A percentile compares a stretch with the other conserved stretches of the same genome.
phyloP scores from a whole-genome alignment of 2,797 vertebrate genomes.

The Rhinoraja longicauda region DNA sequence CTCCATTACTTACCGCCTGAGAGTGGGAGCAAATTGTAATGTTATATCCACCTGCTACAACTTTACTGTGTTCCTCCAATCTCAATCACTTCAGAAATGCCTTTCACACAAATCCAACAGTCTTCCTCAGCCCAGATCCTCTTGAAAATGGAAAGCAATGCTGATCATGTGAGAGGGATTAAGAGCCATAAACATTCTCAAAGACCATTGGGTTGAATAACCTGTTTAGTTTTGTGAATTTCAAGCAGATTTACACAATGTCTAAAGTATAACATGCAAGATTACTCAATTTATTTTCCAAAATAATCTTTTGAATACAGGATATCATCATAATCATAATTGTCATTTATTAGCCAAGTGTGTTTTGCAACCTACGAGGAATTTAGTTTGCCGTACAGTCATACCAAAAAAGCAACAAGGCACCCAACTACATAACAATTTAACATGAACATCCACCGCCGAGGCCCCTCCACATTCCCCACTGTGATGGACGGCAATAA shows the following conservation, averaged over 20 bases:
- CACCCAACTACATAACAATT: too few relatives aligned
- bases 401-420: too few relatives aligned
- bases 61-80: neutral
- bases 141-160: neutral
- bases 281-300: neutral
- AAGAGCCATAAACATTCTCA: neutral
- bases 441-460: too few relatives aligned
- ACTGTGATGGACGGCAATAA: too few relatives aligned
- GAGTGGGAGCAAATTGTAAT: too few relatives aligned
- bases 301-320: neutral
- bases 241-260: neutral
- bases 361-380: too few relatives aligned
- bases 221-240: neutral
- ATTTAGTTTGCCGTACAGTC: too few relatives aligned
- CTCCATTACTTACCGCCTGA: neutral
- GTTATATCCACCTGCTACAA: neutral
- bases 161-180: neutral
- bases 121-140: neutral
- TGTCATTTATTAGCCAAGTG: too few relatives aligned
- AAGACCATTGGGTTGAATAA: neutral
- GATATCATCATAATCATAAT: too few relatives aligned
- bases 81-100: neutral
- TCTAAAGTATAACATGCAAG: neutral
- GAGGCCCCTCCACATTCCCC: too few relatives aligned
- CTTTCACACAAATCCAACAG: neutral